Percentiles rank a stretch among this genome's conserved stretches.
These are phyloP conservation scores for Acanthopleura granulata DNA, from an alignment of 2,888 invertebrate genomes.

Conservation along the genomic window DNA sequence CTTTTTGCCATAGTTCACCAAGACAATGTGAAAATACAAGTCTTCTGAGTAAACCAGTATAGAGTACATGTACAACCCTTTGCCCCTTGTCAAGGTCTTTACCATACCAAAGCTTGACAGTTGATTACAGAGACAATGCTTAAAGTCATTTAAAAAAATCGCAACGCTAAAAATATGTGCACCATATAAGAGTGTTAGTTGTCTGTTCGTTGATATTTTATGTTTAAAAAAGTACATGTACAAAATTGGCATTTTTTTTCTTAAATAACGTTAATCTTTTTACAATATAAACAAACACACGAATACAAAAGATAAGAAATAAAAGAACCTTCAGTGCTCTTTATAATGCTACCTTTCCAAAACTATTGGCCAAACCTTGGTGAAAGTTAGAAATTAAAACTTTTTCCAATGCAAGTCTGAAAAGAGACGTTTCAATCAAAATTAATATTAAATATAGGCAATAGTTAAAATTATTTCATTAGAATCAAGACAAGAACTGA, in stretches of 20 bases:
- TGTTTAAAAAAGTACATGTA: slow-evolving; percentile 8
- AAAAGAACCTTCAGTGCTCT: neutral
- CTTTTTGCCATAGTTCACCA: too few relatives aligned
- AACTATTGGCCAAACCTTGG: slow-evolving; percentile 19
- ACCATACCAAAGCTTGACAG: too few relatives aligned
- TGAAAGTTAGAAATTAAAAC: slow-evolving; percentile 19
- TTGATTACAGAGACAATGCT: too few relatives aligned
- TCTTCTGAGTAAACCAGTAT: too few relatives aligned
- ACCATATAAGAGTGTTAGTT: slow-evolving; percentile 7
- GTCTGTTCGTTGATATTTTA: neutral
- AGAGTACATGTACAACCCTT: neutral
- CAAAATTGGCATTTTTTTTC: neutral
- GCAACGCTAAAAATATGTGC: neutral
- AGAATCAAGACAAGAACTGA: neutral
- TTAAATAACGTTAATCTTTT: slow-evolving; percentile 10
- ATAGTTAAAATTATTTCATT: neutral
- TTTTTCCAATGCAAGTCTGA: slow-evolving; percentile 20
- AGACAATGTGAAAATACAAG: too few relatives aligned
- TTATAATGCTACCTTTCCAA: slow-evolving; percentile 20
- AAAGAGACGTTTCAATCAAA: slow-evolving; percentile 15
- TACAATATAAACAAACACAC: slow-evolving; percentile 19
- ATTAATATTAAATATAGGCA: slow-evolving; percentile 6
- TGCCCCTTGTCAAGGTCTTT: neutral
- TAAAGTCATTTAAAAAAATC: too few relatives aligned
- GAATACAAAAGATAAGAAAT: neutral